These are phyloP conservation scores for Pempheris klunzingeri DNA, from an alignment of 2,797 vertebrate species.

Conservation along the genomic window DNA sequence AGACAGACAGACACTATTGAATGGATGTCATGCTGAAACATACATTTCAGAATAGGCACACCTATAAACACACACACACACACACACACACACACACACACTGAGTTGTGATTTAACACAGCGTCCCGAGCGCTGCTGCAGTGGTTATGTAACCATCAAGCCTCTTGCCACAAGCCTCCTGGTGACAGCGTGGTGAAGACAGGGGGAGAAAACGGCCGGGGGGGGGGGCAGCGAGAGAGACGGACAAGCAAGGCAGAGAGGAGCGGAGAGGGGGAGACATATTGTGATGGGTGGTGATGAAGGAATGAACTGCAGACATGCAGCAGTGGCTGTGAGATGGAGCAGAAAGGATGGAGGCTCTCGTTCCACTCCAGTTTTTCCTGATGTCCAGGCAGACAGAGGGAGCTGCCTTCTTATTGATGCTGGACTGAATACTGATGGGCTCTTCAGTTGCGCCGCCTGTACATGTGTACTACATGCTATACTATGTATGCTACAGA, in stretches of 20 bases:
- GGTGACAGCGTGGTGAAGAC: slow-evolving; percentile 75
- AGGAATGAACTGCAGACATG: slow-evolving; percentile 63
- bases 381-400: slow-evolving; percentile 29
- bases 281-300: slow-evolving; percentile 65
- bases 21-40: slow-evolving; percentile 14
- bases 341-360: slow-evolving; percentile 45
- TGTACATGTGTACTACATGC: slow-evolving; percentile 6
- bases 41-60: slow-evolving; percentile 15
- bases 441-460: slow-evolving; percentile 51
- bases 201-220: slow-evolving; percentile 38
- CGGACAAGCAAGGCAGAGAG: slow-evolving; percentile 37
- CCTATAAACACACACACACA: slow-evolving; percentile 18
- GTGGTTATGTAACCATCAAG: slow-evolving; percentile 80
- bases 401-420: slow-evolving; percentile 49
- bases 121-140: slow-evolving; percentile 75
- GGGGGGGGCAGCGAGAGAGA: slow-evolving; percentile 52
- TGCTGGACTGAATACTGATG: slow-evolving; percentile 75
- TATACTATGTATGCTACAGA: slow-evolving; percentile 9
- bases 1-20: slow-evolving; percentile 11
- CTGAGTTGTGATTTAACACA: slow-evolving; percentile 65
- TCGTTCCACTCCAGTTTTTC: slow-evolving; percentile 61
- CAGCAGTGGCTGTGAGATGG: slow-evolving; percentile 55
- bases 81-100: slow-evolving; percentile 32
- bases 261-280: slow-evolving; percentile 43
- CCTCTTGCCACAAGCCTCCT: slow-evolving; percentile 77